A percentile compares a stretch with the other conserved stretches of the same genome.
Evolutionary conservation across 2,888 invertebrate genomes (phyloP).

Genomic region (Epinotia demarniana): DNA sequence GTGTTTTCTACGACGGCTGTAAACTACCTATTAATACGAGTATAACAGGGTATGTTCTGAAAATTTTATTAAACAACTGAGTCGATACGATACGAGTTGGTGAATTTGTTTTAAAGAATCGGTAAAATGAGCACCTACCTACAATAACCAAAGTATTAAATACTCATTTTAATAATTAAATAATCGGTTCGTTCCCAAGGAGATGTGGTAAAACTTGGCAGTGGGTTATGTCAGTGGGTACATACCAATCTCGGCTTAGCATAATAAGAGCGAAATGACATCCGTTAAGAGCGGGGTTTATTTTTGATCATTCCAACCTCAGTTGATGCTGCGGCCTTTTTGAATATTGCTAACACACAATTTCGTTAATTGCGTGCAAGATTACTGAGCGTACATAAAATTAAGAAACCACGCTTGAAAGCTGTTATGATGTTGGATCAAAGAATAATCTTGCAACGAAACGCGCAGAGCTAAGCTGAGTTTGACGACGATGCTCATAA

Average conservation of each 20-base stretch:
- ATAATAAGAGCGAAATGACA: conserved; percentile 42
- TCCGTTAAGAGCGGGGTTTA: conserved; percentile 30
- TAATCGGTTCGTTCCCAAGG: background rate
- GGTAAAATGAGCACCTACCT: background rate
- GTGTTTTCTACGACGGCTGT: conserved; percentile 33
- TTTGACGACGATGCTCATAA: conserved; percentile 73
- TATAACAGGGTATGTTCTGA: conserved; percentile 18
- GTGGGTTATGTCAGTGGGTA: conserved; percentile 29
- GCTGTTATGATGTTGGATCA: conserved; percentile 54
- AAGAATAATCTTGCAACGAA: conserved; percentile 55
- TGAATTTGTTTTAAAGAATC: background rate
- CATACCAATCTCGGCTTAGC: conserved; percentile 34
- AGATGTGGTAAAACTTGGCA: conserved; percentile 22
- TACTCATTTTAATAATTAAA: background rate
- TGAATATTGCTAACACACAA: conserved; percentile 42
- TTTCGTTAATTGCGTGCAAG: conserved; percentile 38
- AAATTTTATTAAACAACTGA: conserved; percentile 24
- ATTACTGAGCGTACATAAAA: conserved; percentile 58
- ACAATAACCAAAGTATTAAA: background rate
- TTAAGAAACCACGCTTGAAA: conserved; percentile 57
- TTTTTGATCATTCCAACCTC: conserved; percentile 28
- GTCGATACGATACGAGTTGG: background rate
- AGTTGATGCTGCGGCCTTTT: conserved; percentile 35
- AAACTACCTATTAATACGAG: conserved; percentile 33
- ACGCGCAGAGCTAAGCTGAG: conserved; percentile 58